phyloP scores from a whole-genome alignment of 2,888 invertebrate species.

The Antitype chi region DNA sequence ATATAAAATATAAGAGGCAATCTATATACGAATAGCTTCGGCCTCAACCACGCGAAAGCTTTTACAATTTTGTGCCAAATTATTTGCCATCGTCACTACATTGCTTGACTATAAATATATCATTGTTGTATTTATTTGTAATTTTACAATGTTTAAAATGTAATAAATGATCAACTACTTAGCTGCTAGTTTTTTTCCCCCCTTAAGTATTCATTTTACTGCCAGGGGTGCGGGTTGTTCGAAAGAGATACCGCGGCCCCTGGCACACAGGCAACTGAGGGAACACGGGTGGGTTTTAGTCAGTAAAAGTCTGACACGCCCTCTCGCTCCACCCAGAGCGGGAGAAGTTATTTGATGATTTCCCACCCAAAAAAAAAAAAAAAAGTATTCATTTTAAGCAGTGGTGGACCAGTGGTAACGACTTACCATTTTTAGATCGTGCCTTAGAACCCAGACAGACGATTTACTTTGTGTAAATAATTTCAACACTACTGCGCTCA shows the following conservation, averaged over 20 bases:
- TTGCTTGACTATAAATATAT: slow-evolving; percentile 77
- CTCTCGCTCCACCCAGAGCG: no score
- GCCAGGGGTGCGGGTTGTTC: no score
- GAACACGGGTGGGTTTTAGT: no score
- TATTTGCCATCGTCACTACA: slow-evolving; percentile 83
- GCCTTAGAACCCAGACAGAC: not conserved
- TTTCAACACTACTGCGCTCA: no score
- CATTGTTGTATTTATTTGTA: slow-evolving; percentile 85
- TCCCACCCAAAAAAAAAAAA: no score
- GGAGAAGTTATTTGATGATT: no score
- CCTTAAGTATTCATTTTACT: no score
- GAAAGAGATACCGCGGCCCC: no score
- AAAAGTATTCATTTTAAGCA: not conserved
- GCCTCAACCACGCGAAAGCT: slow-evolving; percentile 72
- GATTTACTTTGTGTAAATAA: no score
- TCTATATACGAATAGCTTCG: slow-evolving; percentile 32
- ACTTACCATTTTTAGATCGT: not conserved
- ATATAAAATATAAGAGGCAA: slow-evolving; percentile 21
- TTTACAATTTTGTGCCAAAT: slow-evolving; percentile 87
- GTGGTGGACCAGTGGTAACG: not conserved
- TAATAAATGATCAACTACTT: slow-evolving; percentile 81
- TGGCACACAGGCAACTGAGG: no score
- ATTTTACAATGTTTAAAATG: slow-evolving; percentile 81
- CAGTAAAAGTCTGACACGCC: no score
- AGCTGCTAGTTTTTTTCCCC: slow-evolving; percentile 36